Conservation (phyloP, 2,797 vertebrate genomes). For the Muraenolepis orangiensis region DNA sequence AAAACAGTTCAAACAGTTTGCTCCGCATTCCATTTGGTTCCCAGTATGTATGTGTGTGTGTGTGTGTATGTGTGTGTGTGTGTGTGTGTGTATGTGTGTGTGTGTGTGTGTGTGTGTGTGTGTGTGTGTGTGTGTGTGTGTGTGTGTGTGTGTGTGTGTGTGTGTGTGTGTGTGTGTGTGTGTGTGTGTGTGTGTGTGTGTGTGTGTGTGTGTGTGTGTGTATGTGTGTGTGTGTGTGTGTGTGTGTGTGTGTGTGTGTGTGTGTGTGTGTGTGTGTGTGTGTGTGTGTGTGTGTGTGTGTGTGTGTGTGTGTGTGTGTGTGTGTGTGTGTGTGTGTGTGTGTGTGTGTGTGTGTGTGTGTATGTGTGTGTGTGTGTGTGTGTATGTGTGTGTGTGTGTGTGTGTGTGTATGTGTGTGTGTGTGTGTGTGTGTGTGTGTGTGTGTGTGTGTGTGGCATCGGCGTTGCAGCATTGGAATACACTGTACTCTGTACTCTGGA, state of each 20-base stretch:
- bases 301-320: not conserved
- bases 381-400: constrained; percentile 2
- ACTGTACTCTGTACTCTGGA: constrained; percentile 28
- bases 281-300: constrained; percentile 5
- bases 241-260: constrained; percentile 4
- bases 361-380: constrained; percentile 7
- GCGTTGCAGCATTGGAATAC: constrained; percentile 24
- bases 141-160: not conserved
- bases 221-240: not conserved
- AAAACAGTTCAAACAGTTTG: not conserved
- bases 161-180: constrained; percentile 5
- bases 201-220: constrained; percentile 5
- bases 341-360: constrained; percentile 4
- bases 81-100: constrained; percentile 2
- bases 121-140: constrained; percentile 7
- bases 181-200: not conserved
- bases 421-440: constrained; percentile 5
- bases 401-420: constrained; percentile 6
- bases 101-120: not conserved
- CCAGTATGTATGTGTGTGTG: not conserved
- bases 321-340: constrained; percentile 4
- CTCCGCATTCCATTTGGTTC: not conserved
- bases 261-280: not conserved
- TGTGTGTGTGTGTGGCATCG: constrained; percentile 13
- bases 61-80: constrained; percentile 1